Base-by-base conservation (phyloP, 2,797 vertebrate genomes). In the Peromyscus eremicus region DNA sequence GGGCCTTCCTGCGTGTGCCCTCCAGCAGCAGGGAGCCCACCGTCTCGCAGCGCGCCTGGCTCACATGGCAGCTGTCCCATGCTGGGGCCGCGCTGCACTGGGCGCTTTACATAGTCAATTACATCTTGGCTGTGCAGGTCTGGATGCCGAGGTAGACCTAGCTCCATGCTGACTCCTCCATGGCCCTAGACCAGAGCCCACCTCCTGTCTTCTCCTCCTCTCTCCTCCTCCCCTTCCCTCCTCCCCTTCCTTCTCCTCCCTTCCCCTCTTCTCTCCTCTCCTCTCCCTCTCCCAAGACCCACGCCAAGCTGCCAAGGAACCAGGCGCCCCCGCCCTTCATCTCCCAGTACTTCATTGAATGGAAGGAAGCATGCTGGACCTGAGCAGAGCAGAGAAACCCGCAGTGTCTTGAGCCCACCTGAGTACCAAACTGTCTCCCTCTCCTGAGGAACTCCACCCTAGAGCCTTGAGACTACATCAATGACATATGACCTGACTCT, bases 21-120 rank as follows among this genome's bases (percentile, higher is more conserved):
- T 0, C 16, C 0, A 1, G 25, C 3, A 2, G 7, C 70, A 40
- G 0, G 0, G 12, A 89, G 86, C 92, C 83, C 79, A 2, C 1
- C 0, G 46, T 66, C 14, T 32, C 37, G 1, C 91, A 93, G 70
- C 84, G 82, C 2, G 76, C 96, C 77, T 97, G 96, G 95, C 93
- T 96, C 57, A 5, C 49, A 19, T 95, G 95, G 96, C 94, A 96
- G 60, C 77, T 96, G 94, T 8, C 43, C 4, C 94, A 94, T 32
- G 52, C 46, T 0, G 91, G 88, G 0, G 64, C 40, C 0, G 10
- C 68, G n/a, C 92, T 97, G 86, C 73, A 91, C 43, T 76, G 89
- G 95, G 90, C 92, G 0, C 66, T 89, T 0, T 0, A 19, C 0
- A 43, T 8, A 17, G 89, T 95, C 0, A 29, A 83, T 46, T 0